These are phyloP conservation scores for Sylvietta virens DNA, from an alignment of 2,113 vertebrate species.

Conservation along the genomic window DNA sequence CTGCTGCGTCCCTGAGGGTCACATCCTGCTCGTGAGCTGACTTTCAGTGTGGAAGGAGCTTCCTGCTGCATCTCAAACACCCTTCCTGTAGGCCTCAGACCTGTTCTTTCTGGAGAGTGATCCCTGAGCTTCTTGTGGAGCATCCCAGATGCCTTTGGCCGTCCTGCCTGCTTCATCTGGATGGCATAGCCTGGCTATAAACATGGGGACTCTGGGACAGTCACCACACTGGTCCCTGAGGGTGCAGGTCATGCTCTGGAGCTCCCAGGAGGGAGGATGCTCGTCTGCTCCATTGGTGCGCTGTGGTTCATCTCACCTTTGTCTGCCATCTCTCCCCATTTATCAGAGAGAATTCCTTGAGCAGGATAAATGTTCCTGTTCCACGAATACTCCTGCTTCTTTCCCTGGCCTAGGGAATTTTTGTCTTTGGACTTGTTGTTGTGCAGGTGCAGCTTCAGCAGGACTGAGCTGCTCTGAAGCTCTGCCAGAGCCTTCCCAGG, in stretches of 20 bases:
- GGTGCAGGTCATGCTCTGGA: background rate
- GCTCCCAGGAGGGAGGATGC: background rate
- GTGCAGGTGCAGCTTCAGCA: background rate
- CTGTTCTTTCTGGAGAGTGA: background rate
- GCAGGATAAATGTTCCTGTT: background rate
- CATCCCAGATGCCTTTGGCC: background rate
- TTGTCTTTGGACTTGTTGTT: background rate
- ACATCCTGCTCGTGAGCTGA: background rate
- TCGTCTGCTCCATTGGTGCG: rapidly evolving
- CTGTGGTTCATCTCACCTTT: background rate
- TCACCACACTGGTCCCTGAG: background rate
- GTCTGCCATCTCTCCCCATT: background rate
- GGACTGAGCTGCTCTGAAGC: background rate
- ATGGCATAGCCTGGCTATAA: rapidly evolving
- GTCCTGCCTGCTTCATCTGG: background rate
- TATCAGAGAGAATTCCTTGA: background rate
- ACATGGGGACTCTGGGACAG: rapidly evolving
- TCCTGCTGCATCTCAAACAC: background rate
- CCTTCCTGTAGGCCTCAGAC: background rate
- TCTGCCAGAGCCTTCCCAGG: background rate
- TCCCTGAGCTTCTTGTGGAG: background rate
- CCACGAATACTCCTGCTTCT: background rate
- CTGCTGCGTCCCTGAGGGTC: background rate
- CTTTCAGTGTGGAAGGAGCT: background rate
- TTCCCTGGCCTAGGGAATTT: background rate